Evolutionary conservation across 2,888 invertebrate genomes (phyloP).

Genomic region (Deilephila elpenor): DNA sequence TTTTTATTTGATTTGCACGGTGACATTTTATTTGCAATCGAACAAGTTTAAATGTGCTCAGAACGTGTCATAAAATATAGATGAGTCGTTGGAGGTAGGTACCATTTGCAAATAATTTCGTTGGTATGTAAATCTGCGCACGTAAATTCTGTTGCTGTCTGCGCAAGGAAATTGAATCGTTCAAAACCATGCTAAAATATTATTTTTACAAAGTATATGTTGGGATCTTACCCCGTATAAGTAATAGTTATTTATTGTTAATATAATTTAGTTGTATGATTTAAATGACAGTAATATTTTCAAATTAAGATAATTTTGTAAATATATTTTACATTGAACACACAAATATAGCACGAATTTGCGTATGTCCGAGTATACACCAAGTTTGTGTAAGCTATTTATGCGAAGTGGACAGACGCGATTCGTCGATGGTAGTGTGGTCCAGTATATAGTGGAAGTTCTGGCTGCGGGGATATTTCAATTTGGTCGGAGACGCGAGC

Average conservation of each 20-base stretch:
- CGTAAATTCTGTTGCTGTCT: slow-evolving; percentile 82
- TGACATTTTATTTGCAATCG: slow-evolving; percentile 25
- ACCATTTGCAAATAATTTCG: slow-evolving; percentile 81
- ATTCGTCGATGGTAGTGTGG: slow-evolving; percentile 21
- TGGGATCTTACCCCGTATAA: slow-evolving; percentile 30
- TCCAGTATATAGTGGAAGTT: slow-evolving; percentile 25
- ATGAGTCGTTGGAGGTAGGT: slow-evolving; percentile 65
- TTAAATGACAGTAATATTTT: too few species aligned
- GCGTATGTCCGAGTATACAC: not conserved
- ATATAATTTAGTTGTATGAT: not conserved
- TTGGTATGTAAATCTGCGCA: slow-evolving; percentile 81
- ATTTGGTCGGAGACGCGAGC: slow-evolving; percentile 82
- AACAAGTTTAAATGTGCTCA: slow-evolving; percentile 39
- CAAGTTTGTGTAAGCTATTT: slow-evolving; percentile 38
- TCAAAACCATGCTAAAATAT: slow-evolving; percentile 78
- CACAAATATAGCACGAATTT: not conserved
- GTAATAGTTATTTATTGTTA: not conserved
- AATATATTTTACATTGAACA: not conserved
- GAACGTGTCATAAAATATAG: slow-evolving; percentile 71
- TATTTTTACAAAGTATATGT: slow-evolving; percentile 69
- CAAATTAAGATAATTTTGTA: not conserved
- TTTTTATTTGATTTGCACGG: slow-evolving; percentile 44
- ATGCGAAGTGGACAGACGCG: slow-evolving; percentile 49
- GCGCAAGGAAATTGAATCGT: slow-evolving; percentile 83
- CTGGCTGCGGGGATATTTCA: slow-evolving; percentile 77